phyloP scores from a whole-genome alignment of 2,888 invertebrate species.

The Coenonympha glycerion region DNA sequence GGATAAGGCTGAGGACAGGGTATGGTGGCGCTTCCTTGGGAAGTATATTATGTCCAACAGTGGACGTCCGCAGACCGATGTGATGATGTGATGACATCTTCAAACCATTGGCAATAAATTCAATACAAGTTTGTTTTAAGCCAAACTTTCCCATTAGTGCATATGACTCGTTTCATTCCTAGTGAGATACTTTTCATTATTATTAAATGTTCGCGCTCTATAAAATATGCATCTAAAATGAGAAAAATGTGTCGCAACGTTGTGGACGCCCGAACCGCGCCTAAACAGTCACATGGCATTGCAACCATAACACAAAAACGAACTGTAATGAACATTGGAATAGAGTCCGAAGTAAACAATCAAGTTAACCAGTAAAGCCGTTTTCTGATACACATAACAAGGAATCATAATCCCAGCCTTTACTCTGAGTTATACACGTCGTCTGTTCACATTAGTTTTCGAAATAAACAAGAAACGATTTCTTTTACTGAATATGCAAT shows the following conservation, averaged over 20 bases:
- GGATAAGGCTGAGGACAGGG: too few species aligned
- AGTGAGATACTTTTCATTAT: slow-evolving; percentile 64
- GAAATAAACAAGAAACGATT: slow-evolving; percentile 53
- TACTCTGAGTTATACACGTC: slow-evolving; percentile 58
- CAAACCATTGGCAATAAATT: too few species aligned
- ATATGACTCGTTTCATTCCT: slow-evolving; percentile 61
- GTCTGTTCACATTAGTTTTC: slow-evolving; percentile 65
- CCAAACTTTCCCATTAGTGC: too few species aligned
- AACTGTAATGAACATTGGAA: slow-evolving; percentile 21
- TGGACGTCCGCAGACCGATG: too few species aligned
- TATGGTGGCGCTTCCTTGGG: too few species aligned
- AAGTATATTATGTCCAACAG: too few species aligned
- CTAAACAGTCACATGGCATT: slow-evolving; percentile 28
- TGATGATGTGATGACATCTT: too few species aligned
- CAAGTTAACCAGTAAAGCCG: slow-evolving; percentile 25
- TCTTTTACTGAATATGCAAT: slow-evolving; percentile 4
- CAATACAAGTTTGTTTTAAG: too few species aligned
- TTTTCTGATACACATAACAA: slow-evolving; percentile 31
- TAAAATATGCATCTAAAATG: slow-evolving; percentile 73
- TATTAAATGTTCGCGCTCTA: slow-evolving; percentile 62
- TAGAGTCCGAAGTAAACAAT: slow-evolving; percentile 32
- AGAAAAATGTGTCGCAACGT: slow-evolving; percentile 71
- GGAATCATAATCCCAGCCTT: slow-evolving; percentile 65
- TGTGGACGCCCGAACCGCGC: slow-evolving; percentile 34
- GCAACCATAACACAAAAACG: slow-evolving; percentile 23